phyloP scores from a whole-genome alignment of 1,140 invertebrate genomes.

The Atta cephalotes region DNA sequence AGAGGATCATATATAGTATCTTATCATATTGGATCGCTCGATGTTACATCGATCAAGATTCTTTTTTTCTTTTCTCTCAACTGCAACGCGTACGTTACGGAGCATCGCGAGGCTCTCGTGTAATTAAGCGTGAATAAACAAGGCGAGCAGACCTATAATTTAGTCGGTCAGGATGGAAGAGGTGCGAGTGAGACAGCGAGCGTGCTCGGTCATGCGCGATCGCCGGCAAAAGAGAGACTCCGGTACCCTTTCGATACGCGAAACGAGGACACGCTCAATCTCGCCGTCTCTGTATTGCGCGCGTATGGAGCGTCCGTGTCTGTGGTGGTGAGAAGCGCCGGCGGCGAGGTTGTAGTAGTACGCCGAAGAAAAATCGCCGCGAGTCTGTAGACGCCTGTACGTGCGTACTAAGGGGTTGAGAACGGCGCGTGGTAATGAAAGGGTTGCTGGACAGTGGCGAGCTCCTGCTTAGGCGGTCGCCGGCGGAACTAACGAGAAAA shows the following conservation, averaged over 20 bases:
- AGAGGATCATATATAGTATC: too few relatives aligned
- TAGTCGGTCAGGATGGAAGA: constrained; percentile 66
- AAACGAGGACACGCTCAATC: constrained; percentile 77
- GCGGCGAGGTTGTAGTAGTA: constrained; percentile 68
- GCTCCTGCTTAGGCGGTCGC: constrained; percentile 84
- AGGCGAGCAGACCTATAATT: constrained; percentile 60
- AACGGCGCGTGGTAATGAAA: constrained; percentile 78
- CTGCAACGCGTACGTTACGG: background rate
- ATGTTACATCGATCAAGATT: background rate
- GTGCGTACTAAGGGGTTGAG: constrained; percentile 79
- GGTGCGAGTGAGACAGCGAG: constrained; percentile 78
- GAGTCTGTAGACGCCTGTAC: constrained; percentile 73
- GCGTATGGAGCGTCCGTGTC: constrained; percentile 60
- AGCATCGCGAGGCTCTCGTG: constrained; percentile 48
- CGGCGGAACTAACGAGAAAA: constrained; percentile 80
- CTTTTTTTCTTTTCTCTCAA: background rate
- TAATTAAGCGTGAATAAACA: constrained; percentile 65
- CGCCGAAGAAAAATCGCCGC: constrained; percentile 83
- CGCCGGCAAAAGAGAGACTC: constrained; percentile 78
- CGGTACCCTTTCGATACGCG: constrained; percentile 64
- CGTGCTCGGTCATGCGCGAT: constrained; percentile 82
- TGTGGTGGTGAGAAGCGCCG: constrained; percentile 75
- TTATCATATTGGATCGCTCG: background rate
- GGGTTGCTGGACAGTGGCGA: constrained; percentile 86
- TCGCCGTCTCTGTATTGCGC: constrained; percentile 61